A percentile compares a stretch with the other conserved stretches of the same genome.
Conservation (phyloP, 2,797 vertebrate species). For the Potorous gilbertii region DNA sequence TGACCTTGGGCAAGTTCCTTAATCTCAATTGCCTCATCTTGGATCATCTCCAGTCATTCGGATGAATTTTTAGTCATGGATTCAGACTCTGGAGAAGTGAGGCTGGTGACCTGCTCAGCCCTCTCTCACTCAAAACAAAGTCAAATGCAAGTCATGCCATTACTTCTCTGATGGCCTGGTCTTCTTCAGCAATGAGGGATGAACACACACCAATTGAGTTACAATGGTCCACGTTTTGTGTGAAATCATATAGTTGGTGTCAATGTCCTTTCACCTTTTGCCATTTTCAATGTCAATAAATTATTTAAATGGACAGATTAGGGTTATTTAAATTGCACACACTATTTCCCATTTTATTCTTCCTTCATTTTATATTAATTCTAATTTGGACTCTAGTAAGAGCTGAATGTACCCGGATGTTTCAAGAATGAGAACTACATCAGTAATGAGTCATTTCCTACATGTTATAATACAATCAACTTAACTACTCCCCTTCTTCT, state of each 20-base stretch:
- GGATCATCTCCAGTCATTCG: no score
- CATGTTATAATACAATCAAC: neutral
- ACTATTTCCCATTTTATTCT: neutral
- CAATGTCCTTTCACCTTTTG: neutral
- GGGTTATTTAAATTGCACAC: neutral
- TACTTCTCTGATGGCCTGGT: no score
- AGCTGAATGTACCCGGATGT: neutral
- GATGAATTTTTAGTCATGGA: no score
- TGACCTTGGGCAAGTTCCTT: no score
- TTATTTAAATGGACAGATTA: neutral
- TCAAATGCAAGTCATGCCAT: no score
- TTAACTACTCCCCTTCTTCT: neutral
- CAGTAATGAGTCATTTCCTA: neutral
- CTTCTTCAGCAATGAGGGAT: no score
- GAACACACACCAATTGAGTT: neutral
- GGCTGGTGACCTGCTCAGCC: no score
- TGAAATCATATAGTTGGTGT: neutral
- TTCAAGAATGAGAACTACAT: neutral
- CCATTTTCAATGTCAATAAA: neutral
- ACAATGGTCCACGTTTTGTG: neutral
- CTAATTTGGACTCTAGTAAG: neutral
- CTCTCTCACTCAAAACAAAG: no score
- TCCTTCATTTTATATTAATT: neutral
- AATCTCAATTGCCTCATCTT: no score
- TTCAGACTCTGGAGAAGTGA: no score